Conservation (phyloP, 2,113 vertebrate genomes). For the Potamarius usumacintae region DNA sequence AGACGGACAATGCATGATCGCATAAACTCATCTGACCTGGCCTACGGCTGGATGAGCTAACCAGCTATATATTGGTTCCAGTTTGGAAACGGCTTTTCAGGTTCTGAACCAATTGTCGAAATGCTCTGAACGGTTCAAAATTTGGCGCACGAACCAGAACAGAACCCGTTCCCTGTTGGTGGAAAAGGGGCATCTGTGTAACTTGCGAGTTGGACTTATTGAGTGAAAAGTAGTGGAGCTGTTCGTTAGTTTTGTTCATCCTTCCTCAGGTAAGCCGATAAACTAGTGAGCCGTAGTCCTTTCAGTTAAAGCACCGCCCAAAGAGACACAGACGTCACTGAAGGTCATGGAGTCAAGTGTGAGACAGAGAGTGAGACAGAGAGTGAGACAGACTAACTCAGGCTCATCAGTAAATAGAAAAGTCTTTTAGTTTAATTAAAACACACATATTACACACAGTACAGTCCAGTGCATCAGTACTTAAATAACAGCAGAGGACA, state of each 20-base stretch:
- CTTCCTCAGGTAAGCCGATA: not conserved
- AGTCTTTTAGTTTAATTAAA: conserved; percentile 52
- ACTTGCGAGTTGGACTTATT: not conserved
- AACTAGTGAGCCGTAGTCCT: not conserved
- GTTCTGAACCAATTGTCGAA: too few species aligned
- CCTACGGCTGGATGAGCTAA: too few species aligned
- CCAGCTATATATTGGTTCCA: too few species aligned
- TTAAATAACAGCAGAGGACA: conserved; percentile 54
- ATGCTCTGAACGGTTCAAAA: too few species aligned
- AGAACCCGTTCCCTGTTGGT: too few species aligned
- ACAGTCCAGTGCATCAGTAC: conserved; percentile 57
- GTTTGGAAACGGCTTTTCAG: too few species aligned
- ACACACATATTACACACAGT: conserved; percentile 28
- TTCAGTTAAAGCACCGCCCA: not conserved
- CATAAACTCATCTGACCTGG: too few species aligned
- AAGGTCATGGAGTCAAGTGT: not conserved
- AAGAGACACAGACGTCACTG: not conserved
- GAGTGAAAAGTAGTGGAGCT: not conserved
- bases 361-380: not conserved
- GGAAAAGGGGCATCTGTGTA: not conserved
- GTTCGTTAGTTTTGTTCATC: not conserved
- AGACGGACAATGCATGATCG: too few species aligned
- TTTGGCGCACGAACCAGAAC: too few species aligned
- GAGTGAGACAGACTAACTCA: not conserved
- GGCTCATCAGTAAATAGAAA: conserved; percentile 46